Base-by-base conservation (phyloP, 53 echinoderm and acorn worm genomes). In the Crossaster papposus region DNA sequence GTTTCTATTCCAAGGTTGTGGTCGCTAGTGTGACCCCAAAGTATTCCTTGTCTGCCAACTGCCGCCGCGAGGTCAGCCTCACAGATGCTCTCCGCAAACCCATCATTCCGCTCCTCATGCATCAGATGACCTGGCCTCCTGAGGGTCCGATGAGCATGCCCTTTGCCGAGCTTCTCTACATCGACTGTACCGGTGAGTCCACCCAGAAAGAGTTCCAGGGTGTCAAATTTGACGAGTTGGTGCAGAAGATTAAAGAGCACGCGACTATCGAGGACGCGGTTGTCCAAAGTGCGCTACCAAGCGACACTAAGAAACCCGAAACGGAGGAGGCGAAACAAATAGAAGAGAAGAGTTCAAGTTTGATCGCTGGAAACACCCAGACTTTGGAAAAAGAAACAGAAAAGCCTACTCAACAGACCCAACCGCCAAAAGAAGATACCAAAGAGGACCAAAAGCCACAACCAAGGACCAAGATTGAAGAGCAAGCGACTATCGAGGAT, bases 111-210 rank as follows among this genome's bases (percentile, higher is more conserved):
- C 80, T 97, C 6, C 89, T 95, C 15, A 82, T 97, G 53, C 78
- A 95, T 63, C 81, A 91, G 35, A 95, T 95, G 94, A 89, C 95
- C 14, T 97, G 97, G 97, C 95, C 97, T 24, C 97, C 95, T 1
- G 94, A 95, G 81, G 97, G 97, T 12, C 97, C 97, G 72, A 97
- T 97, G 97, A 95, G 95, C 83, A 97, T 97, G 95, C 94, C 97
- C 64, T 95, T 97, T 54, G 92, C 94, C 15, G 92, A 95, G 73
- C 93, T 95, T 15, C 91, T 97, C 70, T 97, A 97, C 86, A 97
- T 97, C 26, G 97, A 97, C 89, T 97, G 92, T 73, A 95, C 95
- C 53, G 89, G 91, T 4, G 86, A 94, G 81, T 82, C 86, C 4
- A 94, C 92, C 65, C 93, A 92, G 70, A 74, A 65, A 33, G 88